Percentiles rank a stretch among this genome's conserved stretches.
phyloP scores from a whole-genome alignment of 37 sponge, comb jelly and placozoan genomes.

The Theonella swinhoei region DNA sequence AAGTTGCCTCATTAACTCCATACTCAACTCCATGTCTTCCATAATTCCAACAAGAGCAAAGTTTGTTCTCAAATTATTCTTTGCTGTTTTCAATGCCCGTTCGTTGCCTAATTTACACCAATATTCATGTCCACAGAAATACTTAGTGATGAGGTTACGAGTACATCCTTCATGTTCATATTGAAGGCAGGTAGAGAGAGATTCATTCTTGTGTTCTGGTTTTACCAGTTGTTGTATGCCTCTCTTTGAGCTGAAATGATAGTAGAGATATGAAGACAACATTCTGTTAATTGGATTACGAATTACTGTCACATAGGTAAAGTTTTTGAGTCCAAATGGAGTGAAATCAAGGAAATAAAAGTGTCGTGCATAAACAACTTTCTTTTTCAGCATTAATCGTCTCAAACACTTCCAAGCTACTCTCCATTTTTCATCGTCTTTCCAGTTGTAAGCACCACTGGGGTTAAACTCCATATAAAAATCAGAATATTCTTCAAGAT shows the following conservation, averaged over 20 bases:
- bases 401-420: slow-evolving; percentile 10
- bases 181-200: slow-evolving; percentile 51
- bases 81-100: slow-evolving; percentile 64
- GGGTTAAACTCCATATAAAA: slow-evolving; percentile 52
- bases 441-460: slow-evolving; percentile 82
- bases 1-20: slow-evolving; percentile 32
- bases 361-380: slow-evolving; percentile 71
- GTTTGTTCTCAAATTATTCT: slow-evolving; percentile 48
- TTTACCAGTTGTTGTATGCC: slow-evolving; percentile 58
- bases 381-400: neutral
- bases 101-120: slow-evolving; percentile 57
- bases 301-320: slow-evolving; percentile 73
- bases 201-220: slow-evolving; percentile 39
- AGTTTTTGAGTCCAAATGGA: slow-evolving; percentile 17
- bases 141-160: slow-evolving; percentile 81
- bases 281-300: slow-evolving; percentile 78
- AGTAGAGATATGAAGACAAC: slow-evolving; percentile 82
- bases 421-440: slow-evolving; percentile 7
- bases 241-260: slow-evolving; percentile 73
- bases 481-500: slow-evolving; percentile 1
- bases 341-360: slow-evolving; percentile 77
- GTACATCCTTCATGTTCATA: slow-evolving; percentile 70
- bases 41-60: slow-evolving; percentile 71
- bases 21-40: slow-evolving; percentile 64
- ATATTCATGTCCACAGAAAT: slow-evolving; percentile 83